Percentiles rank a stretch among this genome's conserved stretches.
phyloP scores from a whole-genome alignment of 37 sponge, comb jelly and placozoan species.

The Mnemiopsis leidyi region DNA sequence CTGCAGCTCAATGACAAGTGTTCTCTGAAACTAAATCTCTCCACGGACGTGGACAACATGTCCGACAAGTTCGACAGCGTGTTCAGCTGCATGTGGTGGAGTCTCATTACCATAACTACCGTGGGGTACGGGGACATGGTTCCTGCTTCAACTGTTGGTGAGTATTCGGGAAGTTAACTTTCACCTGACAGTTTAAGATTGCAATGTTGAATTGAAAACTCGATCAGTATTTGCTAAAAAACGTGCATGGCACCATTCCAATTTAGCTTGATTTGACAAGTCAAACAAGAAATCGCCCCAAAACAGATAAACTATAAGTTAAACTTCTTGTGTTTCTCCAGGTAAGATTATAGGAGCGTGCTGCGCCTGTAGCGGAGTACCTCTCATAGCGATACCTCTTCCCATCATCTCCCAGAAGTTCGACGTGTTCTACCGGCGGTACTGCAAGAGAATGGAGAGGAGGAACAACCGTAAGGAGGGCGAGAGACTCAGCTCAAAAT shows the following conservation, averaged over 20 bases:
- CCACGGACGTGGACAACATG: background rate
- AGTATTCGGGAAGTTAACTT: too few species aligned
- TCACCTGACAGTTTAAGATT: too few species aligned
- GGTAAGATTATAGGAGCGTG: conserved; percentile 61
- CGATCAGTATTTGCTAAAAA: too few species aligned
- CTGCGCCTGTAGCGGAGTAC: conserved; percentile 61
- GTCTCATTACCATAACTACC: conserved; percentile 62
- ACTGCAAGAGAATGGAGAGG: conserved; percentile 57
- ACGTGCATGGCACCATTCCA: too few species aligned
- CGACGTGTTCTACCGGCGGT: conserved; percentile 62
- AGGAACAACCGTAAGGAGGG: background rate
- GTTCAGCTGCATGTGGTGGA: conserved; percentile 63
- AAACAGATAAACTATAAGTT: too few species aligned
- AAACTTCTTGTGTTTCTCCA: too few species aligned
- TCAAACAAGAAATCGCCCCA: too few species aligned
- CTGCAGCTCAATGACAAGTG: background rate
- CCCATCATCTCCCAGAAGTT: conserved; percentile 64
- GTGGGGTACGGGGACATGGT: conserved; percentile 65
- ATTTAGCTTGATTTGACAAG: too few species aligned
- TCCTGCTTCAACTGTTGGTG: conserved; percentile 22
- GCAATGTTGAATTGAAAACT: too few species aligned
- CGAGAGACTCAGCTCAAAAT: conserved; percentile 18
- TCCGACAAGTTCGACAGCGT: conserved; percentile 62
- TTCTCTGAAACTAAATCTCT: background rate
- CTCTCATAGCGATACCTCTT: conserved; percentile 60